These are phyloP conservation scores for Hypolimnas misippus DNA, from an alignment of 2,888 invertebrate genomes.

Conservation along the genomic window DNA sequence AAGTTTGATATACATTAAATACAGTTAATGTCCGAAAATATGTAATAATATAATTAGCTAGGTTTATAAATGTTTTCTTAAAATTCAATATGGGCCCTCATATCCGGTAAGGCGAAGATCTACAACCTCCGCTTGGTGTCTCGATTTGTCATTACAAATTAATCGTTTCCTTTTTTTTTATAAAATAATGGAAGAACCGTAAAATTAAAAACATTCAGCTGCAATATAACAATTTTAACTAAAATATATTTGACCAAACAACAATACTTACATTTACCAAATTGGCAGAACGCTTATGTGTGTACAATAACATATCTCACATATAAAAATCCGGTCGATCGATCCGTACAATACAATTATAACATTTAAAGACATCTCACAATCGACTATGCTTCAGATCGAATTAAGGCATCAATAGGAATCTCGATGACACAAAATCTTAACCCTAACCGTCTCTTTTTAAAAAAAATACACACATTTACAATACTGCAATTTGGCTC, in stretches of 20 bases:
- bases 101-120: slow-evolving; percentile 53
- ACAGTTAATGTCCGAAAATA: slow-evolving; percentile 60
- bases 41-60: slow-evolving; percentile 51
- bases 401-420: slow-evolving; percentile 46
- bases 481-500: slow-evolving; percentile 55
- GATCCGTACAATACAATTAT: slow-evolving; percentile 29
- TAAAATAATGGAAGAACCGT: slow-evolving; percentile 74
- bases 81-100: slow-evolving; percentile 59
- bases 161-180: slow-evolving; percentile 54
- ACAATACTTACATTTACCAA: slow-evolving; percentile 57
- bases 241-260: slow-evolving; percentile 38
- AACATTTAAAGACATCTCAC: slow-evolving; percentile 11
- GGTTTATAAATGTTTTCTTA: slow-evolving; percentile 49
- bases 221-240: slow-evolving; percentile 45
- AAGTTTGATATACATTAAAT: slow-evolving; percentile 49
- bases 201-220: slow-evolving; percentile 66
- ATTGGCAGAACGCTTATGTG: slow-evolving; percentile 59
- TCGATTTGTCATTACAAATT: slow-evolving; percentile 45
- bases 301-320: slow-evolving; percentile 38
- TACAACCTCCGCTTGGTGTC: slow-evolving; percentile 35
- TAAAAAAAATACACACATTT: slow-evolving; percentile 42
- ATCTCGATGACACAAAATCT: slow-evolving; percentile 40
- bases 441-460: slow-evolving; percentile 32
- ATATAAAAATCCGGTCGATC: slow-evolving; percentile 21
- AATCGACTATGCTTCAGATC: slow-evolving; percentile 32